Percentiles rank a stretch among this genome's conserved stretches.
phyloP scores from a whole-genome alignment of 2,797 vertebrate genomes.

The Epinephelus malabaricus region DNA sequence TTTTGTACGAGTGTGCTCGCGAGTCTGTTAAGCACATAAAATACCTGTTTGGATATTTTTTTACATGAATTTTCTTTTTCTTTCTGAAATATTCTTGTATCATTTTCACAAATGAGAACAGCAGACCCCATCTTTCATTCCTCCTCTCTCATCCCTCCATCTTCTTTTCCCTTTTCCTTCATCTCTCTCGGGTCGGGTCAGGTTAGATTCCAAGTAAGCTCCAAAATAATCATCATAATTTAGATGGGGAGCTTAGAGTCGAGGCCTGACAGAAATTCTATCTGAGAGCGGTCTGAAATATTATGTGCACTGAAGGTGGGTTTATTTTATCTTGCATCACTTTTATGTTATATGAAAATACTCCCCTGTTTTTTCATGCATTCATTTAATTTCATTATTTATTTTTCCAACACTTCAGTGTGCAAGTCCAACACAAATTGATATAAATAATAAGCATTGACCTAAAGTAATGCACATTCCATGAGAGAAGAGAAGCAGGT shows the following conservation, averaged over 20 bases:
- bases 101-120: conserved; percentile 60
- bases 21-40: conserved; percentile 41
- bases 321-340: conserved; percentile 38
- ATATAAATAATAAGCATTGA: not conserved
- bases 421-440: not conserved
- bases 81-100: conserved; percentile 26
- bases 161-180: conserved; percentile 37
- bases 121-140: conserved; percentile 52
- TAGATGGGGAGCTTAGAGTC: conserved; percentile 18
- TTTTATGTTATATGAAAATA: conserved; percentile 23
- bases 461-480: not conserved
- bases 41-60: conserved; percentile 9
- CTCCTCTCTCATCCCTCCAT: conserved; percentile 30
- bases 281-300: conserved; percentile 41
- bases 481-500: not conserved
- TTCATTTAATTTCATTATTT: conserved; percentile 2
- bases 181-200: conserved; percentile 48
- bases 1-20: not conserved
- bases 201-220: conserved; percentile 47
- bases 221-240: conserved; percentile 65
- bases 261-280: conserved; percentile 23
- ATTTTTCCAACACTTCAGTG: conserved; percentile 4
- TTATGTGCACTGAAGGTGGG: conserved; percentile 10
- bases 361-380: not conserved
- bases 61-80: conserved; percentile 30